Evolutionary conservation across 1,140 invertebrate genomes (phyloP).

Genomic region (Delia radicum): DNA sequence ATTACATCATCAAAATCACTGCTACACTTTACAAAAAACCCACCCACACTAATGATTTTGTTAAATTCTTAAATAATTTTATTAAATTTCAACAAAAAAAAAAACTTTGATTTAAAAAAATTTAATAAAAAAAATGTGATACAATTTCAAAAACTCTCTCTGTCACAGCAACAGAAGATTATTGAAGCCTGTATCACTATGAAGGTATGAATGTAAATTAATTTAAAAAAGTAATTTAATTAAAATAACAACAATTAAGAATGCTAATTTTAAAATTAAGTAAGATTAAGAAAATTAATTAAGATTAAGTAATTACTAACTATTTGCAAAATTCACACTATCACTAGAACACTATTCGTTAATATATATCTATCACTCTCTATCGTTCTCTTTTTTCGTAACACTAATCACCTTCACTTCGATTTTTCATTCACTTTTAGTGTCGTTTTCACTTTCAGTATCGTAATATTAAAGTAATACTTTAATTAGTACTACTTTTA

Average conservation of each 20-base stretch:
- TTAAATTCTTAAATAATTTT: not conserved
- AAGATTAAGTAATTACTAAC: too few species aligned
- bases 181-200: slow-evolving; percentile 87
- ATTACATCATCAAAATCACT: not conserved
- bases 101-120: slow-evolving; percentile 25
- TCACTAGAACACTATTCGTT: not conserved
- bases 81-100: not conserved
- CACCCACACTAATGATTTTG: not conserved
- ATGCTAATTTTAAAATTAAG: not conserved
- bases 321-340: not conserved
- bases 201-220: slow-evolving; percentile 71
- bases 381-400: not conserved
- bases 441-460: too few species aligned
- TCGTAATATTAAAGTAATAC: too few species aligned
- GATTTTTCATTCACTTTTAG: too few species aligned
- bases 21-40: not conserved
- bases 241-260: not conserved
- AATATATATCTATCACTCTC: not conserved
- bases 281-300: not conserved
- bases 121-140: slow-evolving; percentile 27
- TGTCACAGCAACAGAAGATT: slow-evolving; percentile 73
- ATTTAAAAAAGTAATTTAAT: slow-evolving; percentile 1
- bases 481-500: too few species aligned
- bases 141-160: slow-evolving; percentile 39
- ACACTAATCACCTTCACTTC: not conserved